phyloP scores from a whole-genome alignment of 2,888 invertebrate genomes.

The Hirudinaria manillensis region DNA sequence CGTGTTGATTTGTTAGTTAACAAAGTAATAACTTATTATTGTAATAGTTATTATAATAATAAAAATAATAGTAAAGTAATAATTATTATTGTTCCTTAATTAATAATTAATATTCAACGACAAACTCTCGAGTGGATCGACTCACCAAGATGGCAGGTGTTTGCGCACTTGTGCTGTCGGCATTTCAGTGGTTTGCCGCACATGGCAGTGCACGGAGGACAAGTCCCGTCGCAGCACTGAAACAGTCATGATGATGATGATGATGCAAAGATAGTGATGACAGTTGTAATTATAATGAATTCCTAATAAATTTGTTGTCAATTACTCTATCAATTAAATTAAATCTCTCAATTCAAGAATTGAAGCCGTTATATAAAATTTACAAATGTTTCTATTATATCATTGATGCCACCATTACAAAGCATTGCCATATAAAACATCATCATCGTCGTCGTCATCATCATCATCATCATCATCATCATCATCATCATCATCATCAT shows the following conservation, averaged over 20 bases:
- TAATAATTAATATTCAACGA: too few species aligned
- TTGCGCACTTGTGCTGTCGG: slow-evolving; percentile 77
- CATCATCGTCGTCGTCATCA: not conserved
- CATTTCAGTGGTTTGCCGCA: slow-evolving; percentile 78
- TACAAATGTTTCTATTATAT: not conserved
- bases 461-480: slow-evolving; percentile 11
- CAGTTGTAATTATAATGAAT: not conserved
- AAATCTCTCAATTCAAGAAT: too few species aligned
- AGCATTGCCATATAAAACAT: not conserved
- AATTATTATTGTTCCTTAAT: too few species aligned
- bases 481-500: slow-evolving; percentile 11
- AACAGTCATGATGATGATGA: not conserved
- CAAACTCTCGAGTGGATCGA: not conserved
- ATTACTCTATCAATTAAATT: too few species aligned
- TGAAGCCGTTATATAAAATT: too few species aligned
- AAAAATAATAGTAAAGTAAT: too few species aligned
- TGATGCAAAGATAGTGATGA: too few species aligned
- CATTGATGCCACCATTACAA: not conserved
- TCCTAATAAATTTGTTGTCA: not conserved
- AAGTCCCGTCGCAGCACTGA: slow-evolving; percentile 76
- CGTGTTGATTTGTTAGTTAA: too few species aligned
- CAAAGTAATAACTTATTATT: too few species aligned
- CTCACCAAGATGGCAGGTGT: slow-evolving; percentile 68
- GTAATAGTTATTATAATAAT: too few species aligned
- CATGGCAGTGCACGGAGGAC: slow-evolving; percentile 56